Conservation (phyloP, 2,888 invertebrate genomes). For the Hirtodrosophila cameraria region DNA sequence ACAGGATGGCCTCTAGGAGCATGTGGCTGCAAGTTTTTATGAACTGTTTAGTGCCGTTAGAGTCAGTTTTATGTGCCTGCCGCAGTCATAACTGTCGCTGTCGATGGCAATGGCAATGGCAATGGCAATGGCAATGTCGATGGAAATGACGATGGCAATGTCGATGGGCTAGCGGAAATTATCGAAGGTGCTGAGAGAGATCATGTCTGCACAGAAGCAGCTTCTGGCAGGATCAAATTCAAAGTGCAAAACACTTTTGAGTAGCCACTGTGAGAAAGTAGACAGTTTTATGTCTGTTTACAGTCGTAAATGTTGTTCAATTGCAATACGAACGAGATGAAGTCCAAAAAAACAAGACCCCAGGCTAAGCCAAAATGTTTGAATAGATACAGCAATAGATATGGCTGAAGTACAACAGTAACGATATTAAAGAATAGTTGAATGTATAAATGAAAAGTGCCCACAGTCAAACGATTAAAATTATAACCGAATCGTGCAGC, state of each 20-base stretch:
- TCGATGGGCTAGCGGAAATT: conserved; percentile 70
- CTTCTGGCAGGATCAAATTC: conserved; percentile 67
- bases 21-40: conserved; percentile 58
- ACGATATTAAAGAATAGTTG: conserved; percentile 5
- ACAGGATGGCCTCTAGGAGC: conserved; percentile 28
- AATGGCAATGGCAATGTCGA: conserved; percentile 21
- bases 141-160: conserved; percentile 13
- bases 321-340: conserved; percentile 51
- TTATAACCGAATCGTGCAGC: conserved; percentile 54
- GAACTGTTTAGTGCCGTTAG: conserved; percentile 79
- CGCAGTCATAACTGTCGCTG: conserved; percentile 73
- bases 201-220: conserved; percentile 53
- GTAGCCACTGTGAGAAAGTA: conserved; percentile 31
- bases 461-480: conserved; percentile 68
- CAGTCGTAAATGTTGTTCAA: conserved; percentile 82
- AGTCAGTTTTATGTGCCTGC: conserved; percentile 75
- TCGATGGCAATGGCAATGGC: conserved; percentile 7
- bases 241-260: conserved; percentile 54
- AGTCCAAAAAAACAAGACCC: neutral
- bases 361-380: conserved; percentile 3
- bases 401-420: neutral
- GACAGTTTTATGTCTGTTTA: conserved; percentile 82
- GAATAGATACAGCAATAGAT: conserved; percentile 11
- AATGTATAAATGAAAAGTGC: conserved; percentile 49
- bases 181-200: conserved; percentile 64